Evolutionary conservation across 2,113 vertebrate genomes (phyloP).

Genomic region (Phainopepla nitens): DNA sequence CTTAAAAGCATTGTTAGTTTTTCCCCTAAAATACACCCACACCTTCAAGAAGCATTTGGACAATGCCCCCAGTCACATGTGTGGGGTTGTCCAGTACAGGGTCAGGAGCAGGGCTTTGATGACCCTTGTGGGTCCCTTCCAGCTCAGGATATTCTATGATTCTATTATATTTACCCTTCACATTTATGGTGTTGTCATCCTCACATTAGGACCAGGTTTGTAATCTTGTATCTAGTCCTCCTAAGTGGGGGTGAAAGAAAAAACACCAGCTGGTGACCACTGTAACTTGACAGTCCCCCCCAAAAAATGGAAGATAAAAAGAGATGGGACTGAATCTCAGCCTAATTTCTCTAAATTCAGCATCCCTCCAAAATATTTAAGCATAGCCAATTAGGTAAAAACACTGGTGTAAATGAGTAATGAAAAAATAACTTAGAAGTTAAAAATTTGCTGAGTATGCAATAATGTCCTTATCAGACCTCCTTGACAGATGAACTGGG

Average conservation of each 20-base stretch:
- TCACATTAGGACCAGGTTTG: background rate
- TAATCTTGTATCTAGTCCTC: background rate
- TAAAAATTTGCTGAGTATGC: background rate
- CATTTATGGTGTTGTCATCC: background rate
- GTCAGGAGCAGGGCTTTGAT: background rate
- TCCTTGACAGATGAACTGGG: background rate
- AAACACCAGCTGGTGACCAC: background rate
- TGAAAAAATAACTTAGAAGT: background rate
- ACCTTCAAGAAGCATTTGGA: background rate
- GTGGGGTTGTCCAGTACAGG: background rate
- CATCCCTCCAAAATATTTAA: background rate
- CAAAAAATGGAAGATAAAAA: background rate
- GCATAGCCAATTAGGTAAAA: background rate
- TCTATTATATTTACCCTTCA: background rate
- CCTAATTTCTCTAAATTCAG: background rate
- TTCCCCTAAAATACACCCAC: background rate
- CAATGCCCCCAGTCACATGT: background rate
- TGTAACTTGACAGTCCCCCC: background rate
- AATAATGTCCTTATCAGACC: background rate
- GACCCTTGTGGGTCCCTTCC: background rate
- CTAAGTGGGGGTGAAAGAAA: background rate
- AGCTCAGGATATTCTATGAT: background rate
- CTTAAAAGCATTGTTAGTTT: background rate
- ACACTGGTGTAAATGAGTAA: background rate
- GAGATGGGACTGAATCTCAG: background rate